Percentiles rank a stretch among this genome's conserved stretches.
Evolutionary conservation across 2,888 invertebrate genomes (phyloP).

Genomic region (Eueremaeus valkanovi): DNA sequence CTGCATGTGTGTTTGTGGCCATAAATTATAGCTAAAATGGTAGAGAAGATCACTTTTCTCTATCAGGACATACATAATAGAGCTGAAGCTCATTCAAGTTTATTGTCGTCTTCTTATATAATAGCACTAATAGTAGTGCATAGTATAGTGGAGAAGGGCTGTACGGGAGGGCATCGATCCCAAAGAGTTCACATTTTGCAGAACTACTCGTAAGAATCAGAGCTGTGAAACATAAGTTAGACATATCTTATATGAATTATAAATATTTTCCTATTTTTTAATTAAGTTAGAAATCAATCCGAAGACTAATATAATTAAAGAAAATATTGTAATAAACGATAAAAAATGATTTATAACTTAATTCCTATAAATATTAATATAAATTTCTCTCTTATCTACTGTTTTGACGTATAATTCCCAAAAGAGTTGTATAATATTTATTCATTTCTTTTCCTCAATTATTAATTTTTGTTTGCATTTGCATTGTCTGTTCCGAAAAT

Average conservation of each 20-base stretch:
- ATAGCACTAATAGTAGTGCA: background rate
- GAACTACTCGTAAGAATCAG: background rate
- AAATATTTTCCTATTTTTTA: background rate
- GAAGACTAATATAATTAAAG: background rate
- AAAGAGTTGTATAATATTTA: background rate
- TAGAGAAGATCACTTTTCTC: background rate
- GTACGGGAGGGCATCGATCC: slow-evolving; percentile 14
- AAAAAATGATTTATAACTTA: background rate
- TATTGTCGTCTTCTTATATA: slow-evolving; percentile 1
- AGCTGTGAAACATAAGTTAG: background rate
- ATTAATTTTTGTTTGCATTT: too few relatives aligned
- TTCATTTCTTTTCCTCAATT: background rate
- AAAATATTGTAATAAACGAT: background rate
- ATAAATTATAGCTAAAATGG: background rate
- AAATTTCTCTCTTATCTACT: background rate
- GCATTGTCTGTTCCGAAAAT: too few relatives aligned
- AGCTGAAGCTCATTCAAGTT: slow-evolving; percentile 16
- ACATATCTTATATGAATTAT: background rate
- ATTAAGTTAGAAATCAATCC: background rate
- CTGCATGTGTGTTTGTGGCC: slow-evolving; percentile 5
- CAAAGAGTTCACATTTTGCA: slow-evolving; percentile 4
- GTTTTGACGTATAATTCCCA: background rate
- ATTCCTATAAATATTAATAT: background rate
- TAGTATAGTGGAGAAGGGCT: too few relatives aligned
- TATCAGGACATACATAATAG: background rate